These are phyloP conservation scores for Nothoprocta pentlandii DNA, from an alignment of 2,113 vertebrate species.

Conservation along the genomic window DNA sequence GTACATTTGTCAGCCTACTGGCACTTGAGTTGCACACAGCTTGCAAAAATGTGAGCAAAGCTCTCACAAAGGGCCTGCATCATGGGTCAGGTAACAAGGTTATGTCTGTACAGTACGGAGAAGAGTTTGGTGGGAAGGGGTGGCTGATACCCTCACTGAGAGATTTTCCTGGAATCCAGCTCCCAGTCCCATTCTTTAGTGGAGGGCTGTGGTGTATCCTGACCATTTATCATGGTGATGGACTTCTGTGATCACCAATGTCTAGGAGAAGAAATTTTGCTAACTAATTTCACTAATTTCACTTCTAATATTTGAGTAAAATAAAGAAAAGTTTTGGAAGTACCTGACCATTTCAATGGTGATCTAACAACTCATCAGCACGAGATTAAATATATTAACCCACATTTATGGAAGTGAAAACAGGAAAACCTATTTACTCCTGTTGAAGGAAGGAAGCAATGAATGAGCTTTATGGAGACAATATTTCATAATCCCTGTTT, in stretches of 20 bases:
- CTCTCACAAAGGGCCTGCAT: not conserved
- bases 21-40: not conserved
- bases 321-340: not conserved
- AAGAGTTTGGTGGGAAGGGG: not conserved
- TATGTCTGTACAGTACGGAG: not conserved
- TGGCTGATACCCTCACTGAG: not conserved
- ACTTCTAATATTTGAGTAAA: not conserved
- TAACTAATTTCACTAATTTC: not conserved
- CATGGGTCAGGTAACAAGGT: not conserved
- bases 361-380: not conserved
- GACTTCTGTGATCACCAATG: not conserved
- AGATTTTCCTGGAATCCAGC: not conserved
- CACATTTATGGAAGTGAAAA: not conserved
- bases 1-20: not conserved
- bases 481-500: not conserved
- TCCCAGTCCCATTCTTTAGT: not conserved
- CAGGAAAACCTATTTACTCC: not conserved
- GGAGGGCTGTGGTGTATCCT: not conserved
- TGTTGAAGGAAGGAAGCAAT: not conserved
- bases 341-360: not conserved
- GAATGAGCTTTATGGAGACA: accelerated
- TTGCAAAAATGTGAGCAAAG: not conserved
- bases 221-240: not conserved
- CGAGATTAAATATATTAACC: not conserved
- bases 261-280: not conserved